Conservation (phyloP, 1,140 invertebrate species). For the Bilobella aurantiaca region DNA sequence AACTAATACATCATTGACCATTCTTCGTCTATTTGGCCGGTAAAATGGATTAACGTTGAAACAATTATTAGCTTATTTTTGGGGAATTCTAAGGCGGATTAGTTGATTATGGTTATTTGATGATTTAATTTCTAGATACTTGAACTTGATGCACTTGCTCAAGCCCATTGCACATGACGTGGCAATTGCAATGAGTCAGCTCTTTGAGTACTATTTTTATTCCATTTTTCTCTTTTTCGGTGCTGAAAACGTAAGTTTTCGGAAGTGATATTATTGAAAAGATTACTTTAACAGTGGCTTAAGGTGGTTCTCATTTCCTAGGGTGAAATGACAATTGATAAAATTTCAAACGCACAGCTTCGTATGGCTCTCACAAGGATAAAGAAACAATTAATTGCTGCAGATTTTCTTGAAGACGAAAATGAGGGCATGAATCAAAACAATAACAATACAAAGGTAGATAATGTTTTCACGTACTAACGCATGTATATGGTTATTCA, state of each 20-base stretch:
- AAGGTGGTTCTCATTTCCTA: slow-evolving; percentile 27
- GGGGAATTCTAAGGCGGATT: too few relatives aligned
- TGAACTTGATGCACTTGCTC: slow-evolving; percentile 86
- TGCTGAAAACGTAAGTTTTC: slow-evolving; percentile 51
- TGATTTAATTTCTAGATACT: slow-evolving; percentile 42
- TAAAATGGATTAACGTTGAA: slow-evolving; percentile 45
- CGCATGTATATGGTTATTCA: too few relatives aligned
- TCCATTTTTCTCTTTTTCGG: slow-evolving; percentile 83
- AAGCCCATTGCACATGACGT: slow-evolving; percentile 86
- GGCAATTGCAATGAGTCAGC: slow-evolving; percentile 75
- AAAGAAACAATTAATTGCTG: slow-evolving; percentile 51
- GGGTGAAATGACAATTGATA: slow-evolving; percentile 34
- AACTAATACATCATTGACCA: slow-evolving; percentile 87
- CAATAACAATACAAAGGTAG: too few relatives aligned
- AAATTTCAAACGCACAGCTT: slow-evolving; percentile 44
- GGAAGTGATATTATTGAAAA: neutral
- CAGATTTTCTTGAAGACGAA: too few relatives aligned
- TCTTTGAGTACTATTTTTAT: slow-evolving; percentile 92
- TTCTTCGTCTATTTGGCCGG: slow-evolving; percentile 82
- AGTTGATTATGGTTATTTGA: slow-evolving; percentile 9
- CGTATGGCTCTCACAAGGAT: slow-evolving; percentile 65
- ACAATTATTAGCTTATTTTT: too few relatives aligned
- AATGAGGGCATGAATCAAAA: too few relatives aligned
- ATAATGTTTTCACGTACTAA: too few relatives aligned
- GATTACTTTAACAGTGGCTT: too few relatives aligned